A percentile compares a stretch with the other conserved stretches of the same genome.
Conservation (phyloP, 2,113 vertebrate genomes). For the Gallinago undulata region DNA sequence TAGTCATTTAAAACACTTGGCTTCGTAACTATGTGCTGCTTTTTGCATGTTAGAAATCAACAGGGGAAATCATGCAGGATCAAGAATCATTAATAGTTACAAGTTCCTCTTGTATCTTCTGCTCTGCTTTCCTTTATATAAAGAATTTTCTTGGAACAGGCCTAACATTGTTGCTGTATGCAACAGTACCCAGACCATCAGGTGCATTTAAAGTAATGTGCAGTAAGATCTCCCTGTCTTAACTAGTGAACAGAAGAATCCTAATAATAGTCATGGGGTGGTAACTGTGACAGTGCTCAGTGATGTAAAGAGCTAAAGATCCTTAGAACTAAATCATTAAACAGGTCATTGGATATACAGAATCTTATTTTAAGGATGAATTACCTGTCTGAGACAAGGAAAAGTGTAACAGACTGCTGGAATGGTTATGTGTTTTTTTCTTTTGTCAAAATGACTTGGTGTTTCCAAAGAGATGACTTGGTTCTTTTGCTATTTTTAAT, state of each 20-base stretch:
- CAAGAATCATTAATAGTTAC: neutral
- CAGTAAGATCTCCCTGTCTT: neutral
- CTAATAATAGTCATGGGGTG: neutral
- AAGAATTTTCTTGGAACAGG: neutral
- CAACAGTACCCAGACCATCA: neutral
- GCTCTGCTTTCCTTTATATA: neutral
- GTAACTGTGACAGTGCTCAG: neutral
- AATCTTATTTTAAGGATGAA: neutral
- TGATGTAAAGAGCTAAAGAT: neutral
- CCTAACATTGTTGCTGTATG: neutral
- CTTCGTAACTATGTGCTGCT: neutral
- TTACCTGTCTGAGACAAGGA: neutral
- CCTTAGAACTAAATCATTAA: neutral
- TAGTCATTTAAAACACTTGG: neutral
- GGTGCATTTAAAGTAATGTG: neutral
- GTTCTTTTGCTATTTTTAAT: neutral
- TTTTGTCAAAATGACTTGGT: neutral
- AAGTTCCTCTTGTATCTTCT: neutral
- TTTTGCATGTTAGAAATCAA: neutral
- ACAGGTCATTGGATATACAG: neutral
- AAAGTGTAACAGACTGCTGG: neutral
- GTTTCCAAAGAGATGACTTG: neutral
- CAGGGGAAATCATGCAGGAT: neutral
- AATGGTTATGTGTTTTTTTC: neutral
- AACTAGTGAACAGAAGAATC: neutral